Base-by-base conservation (phyloP, 1,140 invertebrate species). In the Asobara japonica region DNA sequence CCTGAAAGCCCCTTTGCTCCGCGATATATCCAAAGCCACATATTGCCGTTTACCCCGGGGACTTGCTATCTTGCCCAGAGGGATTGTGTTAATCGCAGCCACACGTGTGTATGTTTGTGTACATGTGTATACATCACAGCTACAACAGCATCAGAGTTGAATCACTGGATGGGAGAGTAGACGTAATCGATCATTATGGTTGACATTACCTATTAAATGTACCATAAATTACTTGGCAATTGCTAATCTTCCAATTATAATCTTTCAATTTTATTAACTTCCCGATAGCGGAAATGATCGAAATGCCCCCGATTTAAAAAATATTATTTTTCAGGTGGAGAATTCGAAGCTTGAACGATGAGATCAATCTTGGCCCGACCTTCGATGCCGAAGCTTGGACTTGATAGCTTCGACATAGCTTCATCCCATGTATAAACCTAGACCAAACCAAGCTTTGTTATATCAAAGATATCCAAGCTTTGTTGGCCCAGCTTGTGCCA, bases 21-120 rank as follows among this genome's bases (percentile, higher is more conserved):
- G 69, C 69, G 61, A 65, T 71, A n/a, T n/a, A 65, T 65, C 69
- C 38, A 38, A 64, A 41, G 65, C 69, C 62, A 72, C 70, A 72
- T 65, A 72, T 72, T 72, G 61, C 70, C 70, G 62, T 72, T 72
- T 72, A 72, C 64, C 45, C 64, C 7, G 27, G 48, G 70, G 70
- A 72, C 38, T 38, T 72, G 70, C 48, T 66, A 72, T 72, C 70
- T 72, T 31, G 31, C 48, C 70, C 20, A 41, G 25, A 65, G 61
- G 45, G 69, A 67, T 72, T 72, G 70, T 48, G 70, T 72, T 72
- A 72, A 72, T 72, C 70, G 70, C 66, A 33, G 33, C 30, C 45
- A 72, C 64, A 61, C 45, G 64, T 60, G 61, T 72, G 38, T 66
- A 33, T 45, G n/a, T 16, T 16, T 45, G 18, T 16, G 13, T 45